Conservation (phyloP, 30 jellyfish, hydroid and myxozoan genomes). For the Pseudorhiza aurosa region DNA sequence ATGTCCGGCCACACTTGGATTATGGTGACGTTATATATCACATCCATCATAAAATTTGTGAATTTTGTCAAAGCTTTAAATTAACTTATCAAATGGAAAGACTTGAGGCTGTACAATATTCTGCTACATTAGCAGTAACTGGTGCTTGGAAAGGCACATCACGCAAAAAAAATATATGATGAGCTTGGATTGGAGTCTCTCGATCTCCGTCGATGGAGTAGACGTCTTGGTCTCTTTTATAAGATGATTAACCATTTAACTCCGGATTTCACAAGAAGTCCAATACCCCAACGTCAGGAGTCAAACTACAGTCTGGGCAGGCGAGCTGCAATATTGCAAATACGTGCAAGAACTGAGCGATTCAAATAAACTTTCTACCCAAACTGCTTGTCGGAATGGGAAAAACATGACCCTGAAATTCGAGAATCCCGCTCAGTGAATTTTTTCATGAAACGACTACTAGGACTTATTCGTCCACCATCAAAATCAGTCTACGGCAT, state of each 20-base stretch:
- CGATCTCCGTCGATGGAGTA: slow-evolving; percentile 46
- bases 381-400: no score
- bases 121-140: no score
- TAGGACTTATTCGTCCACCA: not conserved
- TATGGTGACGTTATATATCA: slow-evolving; percentile 39
- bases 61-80: not conserved
- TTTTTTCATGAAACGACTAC: not conserved
- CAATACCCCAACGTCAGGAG: slow-evolving; percentile 24
- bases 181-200: slow-evolving; percentile 55
- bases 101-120: slow-evolving; percentile 6
- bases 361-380: no score
- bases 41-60: not conserved
- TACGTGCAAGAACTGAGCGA: slow-evolving; percentile 17
- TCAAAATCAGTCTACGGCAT: no score
- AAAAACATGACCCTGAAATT: no score
- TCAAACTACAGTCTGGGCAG: slow-evolving; percentile 21
- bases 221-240: slow-evolving; percentile 24
- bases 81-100: slow-evolving; percentile 5
- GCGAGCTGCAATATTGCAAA: slow-evolving; percentile 18
- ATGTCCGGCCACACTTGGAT: slow-evolving; percentile 30
- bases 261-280: slow-evolving; percentile 10
- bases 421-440: slow-evolving; percentile 8
- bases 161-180: slow-evolving; percentile 12
- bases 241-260: slow-evolving; percentile 12
- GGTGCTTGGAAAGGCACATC: slow-evolving; percentile 45